phyloP scores from a whole-genome alignment of 2,888 invertebrate species.

The Acholoe squamosa region DNA sequence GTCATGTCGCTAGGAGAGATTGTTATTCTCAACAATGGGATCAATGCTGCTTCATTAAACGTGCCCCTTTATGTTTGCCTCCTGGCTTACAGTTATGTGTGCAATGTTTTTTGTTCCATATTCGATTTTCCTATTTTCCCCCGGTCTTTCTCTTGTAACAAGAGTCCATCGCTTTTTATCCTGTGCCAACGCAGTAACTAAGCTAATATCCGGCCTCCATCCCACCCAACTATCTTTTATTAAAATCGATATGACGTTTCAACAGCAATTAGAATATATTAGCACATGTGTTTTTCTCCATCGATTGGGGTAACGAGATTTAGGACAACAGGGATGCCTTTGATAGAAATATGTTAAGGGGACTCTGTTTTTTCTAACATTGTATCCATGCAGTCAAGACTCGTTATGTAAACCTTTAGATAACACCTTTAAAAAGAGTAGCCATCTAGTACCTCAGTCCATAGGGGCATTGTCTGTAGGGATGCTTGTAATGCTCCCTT shows the following conservation, averaged over 20 bases:
- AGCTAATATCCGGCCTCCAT: background rate
- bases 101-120: background rate
- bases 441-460: no score
- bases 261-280: constrained; percentile 3
- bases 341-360: background rate
- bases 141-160: background rate
- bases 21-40: no score
- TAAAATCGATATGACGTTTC: constrained; percentile 16
- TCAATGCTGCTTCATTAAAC: no score
- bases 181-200: constrained; percentile 1
- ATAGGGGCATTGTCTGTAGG: no score
- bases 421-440: no score
- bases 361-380: background rate
- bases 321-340: background rate
- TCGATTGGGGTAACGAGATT: background rate
- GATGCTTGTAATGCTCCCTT: no score
- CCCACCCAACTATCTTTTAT: background rate
- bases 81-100: no score
- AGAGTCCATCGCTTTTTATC: background rate
- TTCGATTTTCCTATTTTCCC: background rate
- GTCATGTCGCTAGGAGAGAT: no score
- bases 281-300: constrained; percentile 4
- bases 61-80: no score
- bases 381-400: no score
- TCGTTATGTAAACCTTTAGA: no score